Evolutionary conservation across 1,140 invertebrate species (phyloP).

Genomic region (Musca vetustissima): DNA sequence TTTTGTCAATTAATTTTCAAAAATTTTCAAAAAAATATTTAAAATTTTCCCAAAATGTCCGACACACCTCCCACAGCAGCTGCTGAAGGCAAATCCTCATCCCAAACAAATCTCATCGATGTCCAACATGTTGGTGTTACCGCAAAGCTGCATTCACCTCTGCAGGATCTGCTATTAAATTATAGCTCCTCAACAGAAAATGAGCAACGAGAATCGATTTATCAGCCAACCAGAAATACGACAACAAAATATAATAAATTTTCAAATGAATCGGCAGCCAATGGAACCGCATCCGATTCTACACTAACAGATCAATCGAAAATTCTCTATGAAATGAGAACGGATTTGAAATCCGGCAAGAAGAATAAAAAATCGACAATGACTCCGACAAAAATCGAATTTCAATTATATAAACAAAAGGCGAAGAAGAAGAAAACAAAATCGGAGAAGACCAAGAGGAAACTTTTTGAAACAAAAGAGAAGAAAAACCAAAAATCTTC

Average conservation of each 20-base stretch:
- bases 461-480: conserved; percentile 13
- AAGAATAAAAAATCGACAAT: conserved; percentile 15
- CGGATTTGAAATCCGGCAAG: background rate
- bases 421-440: background rate
- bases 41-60: conserved; percentile 34
- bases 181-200: conserved; percentile 41
- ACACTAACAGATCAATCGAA: conserved; percentile 25
- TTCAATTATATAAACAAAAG: conserved; percentile 40
- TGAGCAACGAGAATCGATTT: conserved; percentile 32
- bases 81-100: conserved; percentile 40
- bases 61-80: conserved; percentile 34
- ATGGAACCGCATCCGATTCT: conserved; percentile 24
- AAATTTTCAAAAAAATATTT: too few relatives aligned
- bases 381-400: conserved; percentile 45
- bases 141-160: conserved; percentile 44
- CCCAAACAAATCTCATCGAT: conserved; percentile 41
- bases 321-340: conserved; percentile 44
- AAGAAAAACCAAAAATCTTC: background rate
- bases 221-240: background rate
- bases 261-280: conserved; percentile 31
- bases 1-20: too few relatives aligned
- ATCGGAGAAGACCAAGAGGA: conserved; percentile 6
- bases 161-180: conserved; percentile 37
- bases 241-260: conserved; percentile 41
- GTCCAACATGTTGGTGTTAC: conserved; percentile 50